A percentile compares a stretch with the other conserved stretches of the same genome.
Evolutionary conservation across 2,797 vertebrate species (phyloP).

Genomic region (Moxostoma hubbsi): DNA sequence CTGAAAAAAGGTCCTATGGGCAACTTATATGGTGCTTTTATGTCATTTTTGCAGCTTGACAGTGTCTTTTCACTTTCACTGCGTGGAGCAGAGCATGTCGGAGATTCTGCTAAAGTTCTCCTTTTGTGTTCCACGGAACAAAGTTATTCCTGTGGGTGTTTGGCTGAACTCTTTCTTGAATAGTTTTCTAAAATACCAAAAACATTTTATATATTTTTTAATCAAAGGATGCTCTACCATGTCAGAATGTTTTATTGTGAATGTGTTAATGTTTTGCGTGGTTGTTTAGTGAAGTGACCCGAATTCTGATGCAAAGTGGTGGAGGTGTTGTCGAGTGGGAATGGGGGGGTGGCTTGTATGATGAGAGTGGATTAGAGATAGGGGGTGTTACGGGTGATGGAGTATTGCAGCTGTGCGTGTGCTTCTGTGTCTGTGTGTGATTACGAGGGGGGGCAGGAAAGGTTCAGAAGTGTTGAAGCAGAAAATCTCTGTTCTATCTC

Average conservation of each 20-base stretch:
- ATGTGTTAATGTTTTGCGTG: too few relatives aligned
- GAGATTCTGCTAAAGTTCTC: not conserved
- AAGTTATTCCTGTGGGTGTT: not conserved
- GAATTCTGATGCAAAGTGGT: constrained; percentile 76
- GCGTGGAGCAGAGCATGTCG: not conserved
- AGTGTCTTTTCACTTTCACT: not conserved
- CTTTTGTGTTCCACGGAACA: not conserved
- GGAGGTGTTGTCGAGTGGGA: constrained; percentile 74
- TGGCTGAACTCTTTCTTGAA: not conserved
- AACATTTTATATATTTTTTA: constrained; percentile 52
- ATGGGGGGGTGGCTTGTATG: constrained; percentile 65
- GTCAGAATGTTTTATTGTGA: constrained; percentile 62
- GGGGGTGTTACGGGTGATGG: constrained; percentile 33
- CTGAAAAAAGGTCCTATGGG: not conserved
- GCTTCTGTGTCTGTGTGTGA: constrained; percentile 69
- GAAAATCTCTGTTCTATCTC: constrained; percentile 70
- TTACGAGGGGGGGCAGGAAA: constrained; percentile 61
- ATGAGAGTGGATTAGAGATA: constrained; percentile 65
- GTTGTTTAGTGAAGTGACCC: constrained; percentile 79
- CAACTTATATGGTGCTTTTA: not conserved
- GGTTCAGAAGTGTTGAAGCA: constrained; percentile 83
- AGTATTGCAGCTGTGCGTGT: constrained; percentile 69
- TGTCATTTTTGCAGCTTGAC: too few relatives aligned
- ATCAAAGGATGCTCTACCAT: constrained; percentile 63
- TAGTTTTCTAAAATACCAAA: not conserved